phyloP scores from a whole-genome alignment of 2,797 vertebrate genomes.

The Peromyscus aztecus region DNA sequence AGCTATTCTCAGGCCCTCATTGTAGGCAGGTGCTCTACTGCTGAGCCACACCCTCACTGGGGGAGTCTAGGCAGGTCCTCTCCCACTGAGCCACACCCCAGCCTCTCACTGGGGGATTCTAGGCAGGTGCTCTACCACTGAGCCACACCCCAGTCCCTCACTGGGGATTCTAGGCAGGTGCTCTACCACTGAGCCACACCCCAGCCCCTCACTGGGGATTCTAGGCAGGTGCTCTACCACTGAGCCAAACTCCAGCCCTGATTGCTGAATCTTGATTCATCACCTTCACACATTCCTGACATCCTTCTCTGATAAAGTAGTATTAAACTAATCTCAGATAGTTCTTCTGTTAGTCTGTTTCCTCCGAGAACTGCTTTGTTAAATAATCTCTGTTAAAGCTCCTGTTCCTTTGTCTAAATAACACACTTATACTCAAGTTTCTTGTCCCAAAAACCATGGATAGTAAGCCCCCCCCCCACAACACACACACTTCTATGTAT shows the following conservation, averaged over 20 bases:
- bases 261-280: not conserved
- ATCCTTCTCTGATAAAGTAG: no score
- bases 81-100: not conserved
- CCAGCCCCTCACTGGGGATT: not conserved
- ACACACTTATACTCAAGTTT: not conserved
- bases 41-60: not conserved
- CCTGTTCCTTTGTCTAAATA: not conserved
- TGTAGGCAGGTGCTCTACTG: not conserved
- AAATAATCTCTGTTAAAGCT: not conserved
- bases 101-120: not conserved
- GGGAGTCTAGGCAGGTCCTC: not conserved
- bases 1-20: not conserved
- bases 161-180: not conserved
- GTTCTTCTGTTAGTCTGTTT: not conserved
- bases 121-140: not conserved
- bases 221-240: not conserved
- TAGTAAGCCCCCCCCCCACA: accelerated
- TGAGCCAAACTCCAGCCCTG: not conserved
- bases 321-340: not conserved
- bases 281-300: not conserved
- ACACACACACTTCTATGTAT: not conserved
- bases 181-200: not conserved
- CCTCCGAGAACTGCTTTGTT: not conserved
- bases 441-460: not conserved
- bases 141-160: not conserved